Conservation (phyloP, 2,797 vertebrate species). For the Philypnodon macrostomus region DNA sequence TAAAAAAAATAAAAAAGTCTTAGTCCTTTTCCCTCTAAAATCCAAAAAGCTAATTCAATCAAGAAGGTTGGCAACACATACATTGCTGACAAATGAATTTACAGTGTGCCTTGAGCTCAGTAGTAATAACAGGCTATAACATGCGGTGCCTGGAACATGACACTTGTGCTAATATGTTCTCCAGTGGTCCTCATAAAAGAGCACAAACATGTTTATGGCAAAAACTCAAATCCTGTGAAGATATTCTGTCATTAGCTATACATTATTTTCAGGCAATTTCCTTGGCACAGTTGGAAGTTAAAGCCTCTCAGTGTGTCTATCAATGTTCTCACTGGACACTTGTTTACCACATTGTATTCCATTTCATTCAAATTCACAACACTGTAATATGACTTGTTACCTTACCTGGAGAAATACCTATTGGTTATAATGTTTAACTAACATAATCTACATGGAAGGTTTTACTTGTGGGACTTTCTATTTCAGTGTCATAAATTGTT, state of each 20-base stretch:
- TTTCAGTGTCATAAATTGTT: too few species aligned
- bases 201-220: constrained; percentile 54
- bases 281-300: constrained; percentile 40
- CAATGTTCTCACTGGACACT: too few species aligned
- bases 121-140: constrained; percentile 70
- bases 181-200: constrained; percentile 63
- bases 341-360: too few species aligned
- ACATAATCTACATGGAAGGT: too few species aligned
- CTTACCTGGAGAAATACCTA: too few species aligned
- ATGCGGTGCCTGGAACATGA: constrained; percentile 71
- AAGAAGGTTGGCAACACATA: constrained; percentile 64
- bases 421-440: too few species aligned
- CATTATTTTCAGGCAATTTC: constrained; percentile 66
- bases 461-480: too few species aligned
- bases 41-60: constrained; percentile 75
- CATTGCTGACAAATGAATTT: constrained; percentile 76
- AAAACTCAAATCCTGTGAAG: constrained; percentile 47
- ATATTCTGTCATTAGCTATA: constrained; percentile 50
- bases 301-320: constrained; percentile 34
- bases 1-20: too few species aligned
- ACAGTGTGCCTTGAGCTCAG: constrained; percentile 66
- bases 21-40: constrained; percentile 57
- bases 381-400: too few species aligned
- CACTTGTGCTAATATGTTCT: constrained; percentile 72
- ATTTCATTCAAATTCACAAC: too few species aligned